phyloP scores from a whole-genome alignment of 1,140 invertebrate genomes.

The Telenomus remus region DNA sequence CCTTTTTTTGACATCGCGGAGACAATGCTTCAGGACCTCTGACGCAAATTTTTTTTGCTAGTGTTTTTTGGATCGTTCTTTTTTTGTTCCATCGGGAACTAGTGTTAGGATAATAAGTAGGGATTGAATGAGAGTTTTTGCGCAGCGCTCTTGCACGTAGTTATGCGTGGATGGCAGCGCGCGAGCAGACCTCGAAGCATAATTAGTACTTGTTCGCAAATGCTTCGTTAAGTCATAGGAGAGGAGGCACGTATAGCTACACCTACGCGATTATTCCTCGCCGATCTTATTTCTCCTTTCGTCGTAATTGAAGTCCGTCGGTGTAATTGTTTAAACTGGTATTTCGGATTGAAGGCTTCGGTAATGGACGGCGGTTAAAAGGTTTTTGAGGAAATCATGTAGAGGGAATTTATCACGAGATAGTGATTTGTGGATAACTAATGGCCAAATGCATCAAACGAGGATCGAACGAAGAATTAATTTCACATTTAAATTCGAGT shows the following conservation, averaged over 20 bases:
- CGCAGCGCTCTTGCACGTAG: constrained; percentile 35
- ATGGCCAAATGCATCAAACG: constrained; percentile 34
- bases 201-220: constrained; percentile 61
- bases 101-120: constrained; percentile 34
- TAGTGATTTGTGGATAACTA: constrained; percentile 32
- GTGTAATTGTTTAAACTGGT: constrained; percentile 53
- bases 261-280: constrained; percentile 49
- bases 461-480: constrained; percentile 34
- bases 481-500: constrained; percentile 34
- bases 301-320: constrained; percentile 47
- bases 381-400: constrained; percentile 30
- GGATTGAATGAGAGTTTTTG: constrained; percentile 44
- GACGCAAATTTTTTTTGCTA: constrained; percentile 9
- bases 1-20: constrained; percentile 15
- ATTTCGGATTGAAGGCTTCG: constrained; percentile 38
- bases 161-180: constrained; percentile 36
- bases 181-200: constrained; percentile 50
- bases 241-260: constrained; percentile 47
- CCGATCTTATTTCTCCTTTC: constrained; percentile 46
- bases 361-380: constrained; percentile 36
- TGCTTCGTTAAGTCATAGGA: constrained; percentile 53
- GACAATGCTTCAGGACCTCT: constrained; percentile 23
- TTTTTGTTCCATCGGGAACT: neutral
- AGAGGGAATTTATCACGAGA: constrained; percentile 23
- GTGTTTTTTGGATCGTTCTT: constrained; percentile 6